Base-by-base conservation (phyloP, 2,888 invertebrate species). In the Iphiclides podalirius region DNA sequence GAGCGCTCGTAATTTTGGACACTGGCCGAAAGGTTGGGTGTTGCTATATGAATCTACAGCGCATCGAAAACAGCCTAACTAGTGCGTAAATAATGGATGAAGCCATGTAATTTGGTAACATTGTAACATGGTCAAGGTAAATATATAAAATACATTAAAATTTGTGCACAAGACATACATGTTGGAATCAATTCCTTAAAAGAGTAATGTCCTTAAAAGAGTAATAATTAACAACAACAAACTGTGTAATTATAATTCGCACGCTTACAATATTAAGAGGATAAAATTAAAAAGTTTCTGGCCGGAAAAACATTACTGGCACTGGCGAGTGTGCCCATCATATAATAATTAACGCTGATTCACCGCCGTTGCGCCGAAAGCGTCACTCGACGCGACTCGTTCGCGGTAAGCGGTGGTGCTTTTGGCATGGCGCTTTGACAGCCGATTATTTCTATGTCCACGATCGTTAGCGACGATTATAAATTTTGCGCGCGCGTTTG, bases 351-450 rank as follows among this genome's bases (percentile, higher is more conserved):
- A 84, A 72, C 64, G 53, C 64, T 84, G 86, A 85, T 82, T 86
- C 83, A 86, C 76, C n/a, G n/a, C n/a, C 71, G 65, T 46, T 64
- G 67, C 67, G 73, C 67, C 70, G 73, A 79, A 74, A 79, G 74
- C 75, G 73, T 76, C 76, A 68, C 70, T 73, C 75, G 66, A 60
- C 76, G 67, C 70, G 64, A 54, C 60, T 63, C 64, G 66, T 67
- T 66, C 67, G 70, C 68, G 54, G 67, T 66, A 71, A 70, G 71
- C 70, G 59, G 70, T 26, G 68, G 70, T 71, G 68, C 69, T 78
- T 79, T 86, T 87, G 85, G 87, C 87, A 86, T 78, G 73, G 76
- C 73, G 52, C 65, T 82, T 75, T 82, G 86, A 85, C 85, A 86
- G 75, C 67, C 79, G 75, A 85, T 83, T 84, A 86, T 83, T 84